phyloP scores from a whole-genome alignment of 2,888 invertebrate genomes.

The Nomada ruficornis region DNA sequence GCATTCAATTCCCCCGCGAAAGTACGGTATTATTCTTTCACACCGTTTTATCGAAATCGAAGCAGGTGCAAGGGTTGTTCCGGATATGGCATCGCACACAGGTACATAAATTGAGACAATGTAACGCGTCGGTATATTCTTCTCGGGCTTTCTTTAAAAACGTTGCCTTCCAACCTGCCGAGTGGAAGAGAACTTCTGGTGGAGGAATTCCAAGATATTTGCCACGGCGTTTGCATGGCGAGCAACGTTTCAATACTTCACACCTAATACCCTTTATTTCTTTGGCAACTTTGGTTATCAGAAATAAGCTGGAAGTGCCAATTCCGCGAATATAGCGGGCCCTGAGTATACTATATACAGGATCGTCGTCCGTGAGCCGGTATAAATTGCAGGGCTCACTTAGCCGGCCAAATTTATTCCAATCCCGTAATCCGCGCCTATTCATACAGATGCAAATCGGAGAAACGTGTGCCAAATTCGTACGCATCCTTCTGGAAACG shows the following conservation, averaged over 20 bases:
- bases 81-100: no score
- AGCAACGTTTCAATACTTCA: slow-evolving; percentile 25
- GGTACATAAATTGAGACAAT: no score
- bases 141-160: no score
- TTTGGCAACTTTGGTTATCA: slow-evolving; percentile 16
- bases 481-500: slow-evolving; percentile 76
- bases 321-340: slow-evolving; percentile 35
- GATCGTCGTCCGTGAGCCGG: slow-evolving; percentile 57
- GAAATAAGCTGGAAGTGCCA: slow-evolving; percentile 44
- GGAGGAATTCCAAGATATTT: not conserved
- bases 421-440: slow-evolving; percentile 77
- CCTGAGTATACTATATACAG: slow-evolving; percentile 33
- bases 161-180: no score
- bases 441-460: slow-evolving; percentile 77
- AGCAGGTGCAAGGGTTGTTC: no score
- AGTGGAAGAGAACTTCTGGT: not conserved
- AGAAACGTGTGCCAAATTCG: slow-evolving; percentile 77
- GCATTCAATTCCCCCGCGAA: no score
- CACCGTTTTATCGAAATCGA: no score
- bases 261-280: slow-evolving; percentile 10
- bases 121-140: no score
- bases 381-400: slow-evolving; percentile 76
- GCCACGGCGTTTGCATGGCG: not conserved
- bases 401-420: slow-evolving; percentile 75
- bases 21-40: no score